Conservation (phyloP, 2,888 invertebrate species). For the Ditula angustiorana region DNA sequence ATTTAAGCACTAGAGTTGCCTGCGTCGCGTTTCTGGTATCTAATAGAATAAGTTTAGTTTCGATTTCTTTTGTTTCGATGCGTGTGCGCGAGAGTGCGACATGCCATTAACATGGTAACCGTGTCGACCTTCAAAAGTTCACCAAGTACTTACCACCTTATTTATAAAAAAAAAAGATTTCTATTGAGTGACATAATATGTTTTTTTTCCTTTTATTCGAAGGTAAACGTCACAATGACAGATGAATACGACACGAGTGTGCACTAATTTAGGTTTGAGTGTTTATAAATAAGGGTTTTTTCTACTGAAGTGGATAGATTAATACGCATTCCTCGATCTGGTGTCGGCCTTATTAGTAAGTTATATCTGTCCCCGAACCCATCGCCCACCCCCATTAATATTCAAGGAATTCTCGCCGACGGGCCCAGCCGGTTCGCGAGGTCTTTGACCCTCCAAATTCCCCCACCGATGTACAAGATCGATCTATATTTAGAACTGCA, state of each 20-base stretch:
- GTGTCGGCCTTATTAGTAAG: slow-evolving; percentile 18
- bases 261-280: too few species aligned
- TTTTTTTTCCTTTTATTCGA: too few species aligned
- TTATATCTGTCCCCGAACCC: slow-evolving; percentile 61
- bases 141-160: too few species aligned
- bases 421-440: slow-evolving; percentile 73
- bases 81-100: not conserved
- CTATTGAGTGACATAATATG: slow-evolving; percentile 5
- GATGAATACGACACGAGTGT: too few species aligned
- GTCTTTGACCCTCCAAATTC: slow-evolving; percentile 82
- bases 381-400: slow-evolving; percentile 57
- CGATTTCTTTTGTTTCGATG: too few species aligned
- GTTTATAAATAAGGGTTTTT: slow-evolving; percentile 21
- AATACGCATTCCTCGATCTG: slow-evolving; percentile 2
- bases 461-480: slow-evolving; percentile 67
- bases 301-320: slow-evolving; percentile 30
- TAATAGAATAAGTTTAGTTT: too few species aligned
- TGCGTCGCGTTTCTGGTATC: slow-evolving; percentile 3
- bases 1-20: slow-evolving; percentile 30
- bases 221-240: too few species aligned
- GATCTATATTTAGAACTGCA: slow-evolving; percentile 80
- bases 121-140: slow-evolving; percentile 13
- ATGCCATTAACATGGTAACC: not conserved
- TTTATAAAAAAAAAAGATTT: too few species aligned
- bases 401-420: slow-evolving; percentile 55